Evolutionary conservation across 2,888 invertebrate species (phyloP), one percentile per base, ranked within the genome.

Genomic region (Sabatieria punctata): DNA sequence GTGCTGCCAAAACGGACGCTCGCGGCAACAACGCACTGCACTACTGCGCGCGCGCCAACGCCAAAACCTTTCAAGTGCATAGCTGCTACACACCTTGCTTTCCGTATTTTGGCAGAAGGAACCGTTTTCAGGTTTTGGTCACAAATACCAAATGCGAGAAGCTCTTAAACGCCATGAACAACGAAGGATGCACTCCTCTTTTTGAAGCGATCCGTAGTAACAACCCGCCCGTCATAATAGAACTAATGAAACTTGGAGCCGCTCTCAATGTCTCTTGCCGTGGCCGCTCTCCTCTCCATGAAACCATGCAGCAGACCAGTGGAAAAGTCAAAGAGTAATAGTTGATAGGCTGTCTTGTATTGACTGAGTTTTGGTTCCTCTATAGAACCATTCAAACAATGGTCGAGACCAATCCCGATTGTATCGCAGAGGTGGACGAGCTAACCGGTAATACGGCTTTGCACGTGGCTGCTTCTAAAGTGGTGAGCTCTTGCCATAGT

Each of bases 31-130:
- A 82, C 60, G 91, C 93, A 1, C 71, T 95, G 46, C 95, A 95
- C 69, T 93, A 95, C 69, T 91, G 93, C 0, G 89, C 93, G 15
- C 91, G 95, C 71, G 86, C 93, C 79, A 88, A 88, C 63, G 86
- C 63, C 13, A 54, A n/a, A n/a, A n/a, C n/a, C n/a, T n/a, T n/a
- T n/a, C n/a, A n/a, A n/a, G n/a, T n/a, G n/a, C n/a, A n/a, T n/a
- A n/a, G n/a, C n/a, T n/a, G n/a, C n/a, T n/a, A n/a, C n/a, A n/a
- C n/a, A n/a, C n/a, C n/a, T n/a, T n/a, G n/a, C n/a, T n/a, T n/a
- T n/a, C n/a, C n/a, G n/a, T n/a, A n/a, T n/a, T n/a, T n/a, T n/a
- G n/a, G n/a, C n/a, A n/a, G n/a, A n/a, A n/a, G n/a, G n/a, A n/a
- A n/a, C n/a, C n/a, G n/a, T n/a, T n/a, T n/a, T n/a, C n/a, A n/a